A percentile compares a stretch with the other conserved stretches of the same genome.
These are phyloP conservation scores for Acropora tenuis DNA, from an alignment of 64 coral and sea anemone genomes.

Conservation along the genomic window DNA sequence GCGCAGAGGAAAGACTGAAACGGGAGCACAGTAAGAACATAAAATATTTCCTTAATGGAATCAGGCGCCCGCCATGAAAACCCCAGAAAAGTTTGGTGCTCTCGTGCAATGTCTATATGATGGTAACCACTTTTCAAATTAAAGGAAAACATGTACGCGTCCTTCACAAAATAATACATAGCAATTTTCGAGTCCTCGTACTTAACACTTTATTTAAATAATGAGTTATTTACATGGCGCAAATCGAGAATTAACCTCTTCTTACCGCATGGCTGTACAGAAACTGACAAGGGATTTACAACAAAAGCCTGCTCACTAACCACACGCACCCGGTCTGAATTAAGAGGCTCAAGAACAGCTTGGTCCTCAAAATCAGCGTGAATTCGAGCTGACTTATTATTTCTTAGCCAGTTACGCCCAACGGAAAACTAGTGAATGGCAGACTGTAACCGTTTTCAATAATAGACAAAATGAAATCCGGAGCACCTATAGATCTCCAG, in stretches of 20 bases:
- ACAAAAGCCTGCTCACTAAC: not conserved
- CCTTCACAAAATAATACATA: not conserved
- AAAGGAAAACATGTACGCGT: conserved; percentile 25
- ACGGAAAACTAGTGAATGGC: conserved; percentile 6
- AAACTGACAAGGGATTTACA: conserved; percentile 36
- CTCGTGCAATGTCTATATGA: too few species aligned
- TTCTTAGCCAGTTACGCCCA: not conserved
- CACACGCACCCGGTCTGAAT: not conserved
- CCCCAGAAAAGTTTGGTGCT: too few species aligned
- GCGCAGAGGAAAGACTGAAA: too few species aligned
- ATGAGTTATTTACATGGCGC: conserved; percentile 6
- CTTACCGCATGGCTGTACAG: conserved; percentile 30
- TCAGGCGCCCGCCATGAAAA: too few species aligned
- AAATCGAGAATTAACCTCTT: conserved; percentile 62
- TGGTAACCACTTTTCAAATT: conserved; percentile 16
- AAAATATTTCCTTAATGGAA: too few species aligned
- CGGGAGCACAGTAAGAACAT: too few species aligned
- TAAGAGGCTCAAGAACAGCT: conserved; percentile 34
- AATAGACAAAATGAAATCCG: conserved; percentile 26
- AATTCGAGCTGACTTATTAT: conserved; percentile 37
- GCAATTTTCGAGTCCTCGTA: conserved; percentile 47
- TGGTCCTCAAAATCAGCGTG: conserved; percentile 47
- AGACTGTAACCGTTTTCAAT: conserved; percentile 42
- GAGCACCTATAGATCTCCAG: conserved; percentile 24
- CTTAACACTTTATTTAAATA: conserved; percentile 41